Evolutionary conservation across 2,888 invertebrate species (phyloP).

Genomic region (Eubasilissa splendida): DNA sequence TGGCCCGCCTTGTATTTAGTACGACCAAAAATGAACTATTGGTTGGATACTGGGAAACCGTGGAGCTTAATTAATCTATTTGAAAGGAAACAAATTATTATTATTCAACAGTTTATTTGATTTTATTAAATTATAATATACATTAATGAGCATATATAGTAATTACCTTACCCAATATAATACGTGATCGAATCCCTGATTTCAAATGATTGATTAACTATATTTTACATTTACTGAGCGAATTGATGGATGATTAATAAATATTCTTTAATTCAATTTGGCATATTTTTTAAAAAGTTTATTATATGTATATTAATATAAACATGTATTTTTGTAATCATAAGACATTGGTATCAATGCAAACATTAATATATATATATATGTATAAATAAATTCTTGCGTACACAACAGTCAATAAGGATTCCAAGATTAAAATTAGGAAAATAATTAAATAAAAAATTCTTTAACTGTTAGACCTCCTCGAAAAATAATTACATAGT

Average conservation of each 20-base stretch:
- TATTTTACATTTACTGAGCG: slow-evolving; percentile 42
- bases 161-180: background rate
- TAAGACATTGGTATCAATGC: slow-evolving; percentile 47
- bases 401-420: slow-evolving; percentile 31
- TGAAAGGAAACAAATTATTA: slow-evolving; percentile 5
- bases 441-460: background rate
- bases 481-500: too few species aligned
- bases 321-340: slow-evolving; percentile 46
- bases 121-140: slow-evolving; percentile 50
- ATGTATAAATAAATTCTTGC: slow-evolving; percentile 22
- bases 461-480: too few species aligned
- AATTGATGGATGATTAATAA: slow-evolving; percentile 25
- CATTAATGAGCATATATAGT: slow-evolving; percentile 52
- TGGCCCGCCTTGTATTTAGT: too few species aligned
- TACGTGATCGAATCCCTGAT: slow-evolving; percentile 50
- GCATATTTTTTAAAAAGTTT: slow-evolving; percentile 29
- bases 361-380: slow-evolving; percentile 17
- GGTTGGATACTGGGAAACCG: too few species aligned
- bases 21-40: too few species aligned
- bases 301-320: slow-evolving; percentile 11
- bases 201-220: slow-evolving; percentile 45
- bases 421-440: slow-evolving; percentile 6
- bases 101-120: slow-evolving; percentile 56
- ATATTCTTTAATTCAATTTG: slow-evolving; percentile 40
- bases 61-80: too few species aligned